phyloP scores from a whole-genome alignment of 2,888 invertebrate species.

The Silvanus unidentatus region DNA sequence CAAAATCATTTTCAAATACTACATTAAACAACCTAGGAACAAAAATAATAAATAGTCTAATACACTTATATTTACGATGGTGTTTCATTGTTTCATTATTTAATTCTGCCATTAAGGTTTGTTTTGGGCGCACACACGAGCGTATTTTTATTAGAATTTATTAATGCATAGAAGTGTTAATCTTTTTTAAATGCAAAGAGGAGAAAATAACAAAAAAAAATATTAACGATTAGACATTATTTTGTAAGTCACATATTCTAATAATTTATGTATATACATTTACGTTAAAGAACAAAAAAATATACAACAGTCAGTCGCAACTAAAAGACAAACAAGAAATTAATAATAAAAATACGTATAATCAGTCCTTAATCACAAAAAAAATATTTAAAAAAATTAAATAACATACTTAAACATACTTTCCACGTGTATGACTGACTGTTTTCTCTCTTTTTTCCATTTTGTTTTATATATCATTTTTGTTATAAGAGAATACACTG shows the following conservation, averaged over 20 bases:
- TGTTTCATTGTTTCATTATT: too few species aligned
- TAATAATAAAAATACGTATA: not conserved
- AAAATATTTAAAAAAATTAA: constrained; percentile 26
- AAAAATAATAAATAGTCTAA: not conserved
- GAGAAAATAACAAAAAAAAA: too few species aligned
- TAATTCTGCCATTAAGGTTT: too few species aligned
- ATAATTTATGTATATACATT: constrained; percentile 1
- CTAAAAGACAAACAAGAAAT: too few species aligned
- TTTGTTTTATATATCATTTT: constrained; percentile 13
- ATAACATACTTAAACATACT: constrained; percentile 28
- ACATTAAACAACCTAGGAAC: not conserved
- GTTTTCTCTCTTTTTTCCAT: constrained; percentile 11
- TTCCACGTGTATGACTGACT: constrained; percentile 27
- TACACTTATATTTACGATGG: too few species aligned
- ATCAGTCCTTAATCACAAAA: constrained; percentile 17
- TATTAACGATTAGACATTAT: too few species aligned
- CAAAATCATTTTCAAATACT: too few species aligned
- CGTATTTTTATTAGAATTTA: too few species aligned
- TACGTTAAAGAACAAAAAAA: not conserved
- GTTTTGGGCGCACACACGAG: too few species aligned
- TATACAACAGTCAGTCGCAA: not conserved
- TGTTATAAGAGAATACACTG: constrained; percentile 23
- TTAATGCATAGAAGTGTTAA: too few species aligned
- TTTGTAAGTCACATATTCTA: not conserved
- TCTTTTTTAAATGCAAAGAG: too few species aligned